Evolutionary conservation across 2,888 invertebrate genomes (phyloP), one percentile per base, ranked within the genome.

Genomic region (Timandra comae): DNA sequence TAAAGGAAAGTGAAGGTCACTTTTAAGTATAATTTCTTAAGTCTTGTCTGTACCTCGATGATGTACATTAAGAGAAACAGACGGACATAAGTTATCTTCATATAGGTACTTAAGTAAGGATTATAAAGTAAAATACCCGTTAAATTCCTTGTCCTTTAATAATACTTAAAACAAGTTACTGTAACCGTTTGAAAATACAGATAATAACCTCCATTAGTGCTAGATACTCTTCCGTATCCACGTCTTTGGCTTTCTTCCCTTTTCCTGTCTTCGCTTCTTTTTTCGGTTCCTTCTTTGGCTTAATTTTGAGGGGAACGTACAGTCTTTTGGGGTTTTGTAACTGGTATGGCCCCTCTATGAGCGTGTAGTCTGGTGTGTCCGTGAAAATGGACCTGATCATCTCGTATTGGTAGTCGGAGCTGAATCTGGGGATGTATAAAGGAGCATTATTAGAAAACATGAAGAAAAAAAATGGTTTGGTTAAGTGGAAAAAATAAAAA

Each of bases 391-490:
- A 74, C 0, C 82, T 68, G 0, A 85, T 63, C 1, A 85, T 37
- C 10, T 81, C 49, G 54, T 71, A 84, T 38, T 84, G 84, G 42
- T 71, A 84, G 35, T 85, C 84, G 1, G 81, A 70, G 39, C 82
- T 78, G 52, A 85, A 81, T 20, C 84, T 84, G 47, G 6, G 5
- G 7, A 22, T 3, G 8, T 3, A 21, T 21, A 21, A n/a, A n/a
- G n/a, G n/a, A n/a, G n/a, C n/a, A n/a, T n/a, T n/a, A n/a, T n/a
- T n/a, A n/a, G n/a, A n/a, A n/a, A n/a, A n/a, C n/a, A n/a, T n/a
- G n/a, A n/a, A 3, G 9, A 33, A 10, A 3, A 22, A 28, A 12
- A 30, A 9, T 23, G 6, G 16, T 2, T 3, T n/a, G n/a, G n/a
- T n/a, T n/a, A n/a, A 20, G 6, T 11, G 2, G 7, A 1, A 5